Conservation (phyloP, 1,140 invertebrate genomes). For the Caenorhabditis elegans region WBcel235 BX284602.5:98501-99000, state of each 20-base stretch:
- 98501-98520: conserved; percentile 99
- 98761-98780: conserved; percentile 87
- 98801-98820: conserved; percentile 94
- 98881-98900: not conserved
- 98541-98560: conserved; percentile 95
- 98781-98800: conserved; percentile 93
- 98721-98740: conserved; percentile 95
- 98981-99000: too few species aligned
- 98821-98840: conserved; percentile 78
- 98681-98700: conserved; percentile 99
- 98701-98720: conserved; percentile 97
- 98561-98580: conserved; percentile 72
- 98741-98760: conserved; percentile 85
- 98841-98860: conserved; percentile 66
- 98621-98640: conserved; percentile 92
- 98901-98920: not conserved
- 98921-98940: too few species aligned
- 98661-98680: conserved; percentile 99
- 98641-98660: conserved; percentile 95
- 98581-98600: not conserved
- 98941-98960: too few species aligned
- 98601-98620: conserved; percentile 45
- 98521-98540: conserved; percentile 99
- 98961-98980: too few species aligned
- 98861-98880: conserved; percentile 43